phyloP scores from a whole-genome alignment of 2,113 vertebrate species.

The Raphicerus campestris region DNA sequence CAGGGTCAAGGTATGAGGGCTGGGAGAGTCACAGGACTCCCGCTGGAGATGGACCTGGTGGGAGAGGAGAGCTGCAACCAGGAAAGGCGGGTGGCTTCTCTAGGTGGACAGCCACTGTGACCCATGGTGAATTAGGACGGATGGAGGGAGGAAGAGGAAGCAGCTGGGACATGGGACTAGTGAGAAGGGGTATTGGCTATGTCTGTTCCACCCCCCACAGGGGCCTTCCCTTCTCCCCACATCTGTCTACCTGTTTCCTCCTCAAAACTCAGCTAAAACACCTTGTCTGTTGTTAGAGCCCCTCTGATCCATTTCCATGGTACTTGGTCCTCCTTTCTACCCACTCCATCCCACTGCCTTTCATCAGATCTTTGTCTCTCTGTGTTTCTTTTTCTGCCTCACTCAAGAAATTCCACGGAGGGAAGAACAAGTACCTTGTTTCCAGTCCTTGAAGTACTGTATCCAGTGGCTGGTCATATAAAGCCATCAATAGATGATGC shows the following conservation, averaged over 20 bases:
- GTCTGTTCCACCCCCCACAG: neutral
- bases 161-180: neutral
- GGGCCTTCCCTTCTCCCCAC: neutral
- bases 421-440: neutral
- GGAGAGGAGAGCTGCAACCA: neutral
- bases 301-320: neutral
- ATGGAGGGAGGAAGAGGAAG: neutral
- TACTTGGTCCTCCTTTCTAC: neutral
- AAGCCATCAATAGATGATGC: neutral
- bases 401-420: neutral
- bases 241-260: neutral
- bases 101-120: neutral
- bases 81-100: neutral
- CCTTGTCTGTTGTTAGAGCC: neutral
- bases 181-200: neutral
- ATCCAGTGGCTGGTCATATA: neutral
- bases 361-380: neutral
- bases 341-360: accelerated
- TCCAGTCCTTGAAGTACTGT: neutral
- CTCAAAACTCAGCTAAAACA: neutral
- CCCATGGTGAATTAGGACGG: neutral
- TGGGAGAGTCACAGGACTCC: neutral
- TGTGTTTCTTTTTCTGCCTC: neutral
- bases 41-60: neutral
- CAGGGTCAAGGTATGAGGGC: neutral